Evolutionary conservation across 1,140 invertebrate genomes (phyloP), one percentile per base, ranked within the genome.

Genomic region (Papilio dardanus): DNA sequence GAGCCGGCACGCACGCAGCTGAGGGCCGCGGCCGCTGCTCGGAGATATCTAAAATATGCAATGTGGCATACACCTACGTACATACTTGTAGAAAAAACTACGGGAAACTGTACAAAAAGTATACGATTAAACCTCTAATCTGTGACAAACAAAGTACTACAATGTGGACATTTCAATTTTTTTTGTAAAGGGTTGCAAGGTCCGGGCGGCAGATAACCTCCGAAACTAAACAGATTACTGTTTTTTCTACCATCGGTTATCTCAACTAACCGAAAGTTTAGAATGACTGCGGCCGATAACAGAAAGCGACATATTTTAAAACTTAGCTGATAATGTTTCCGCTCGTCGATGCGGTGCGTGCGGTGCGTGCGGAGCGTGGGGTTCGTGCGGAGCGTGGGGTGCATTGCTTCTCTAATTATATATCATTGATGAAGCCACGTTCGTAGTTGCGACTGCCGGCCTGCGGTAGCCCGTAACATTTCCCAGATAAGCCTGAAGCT

Each of bases 151-250:
- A 14, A 58, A 58, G 54, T 24, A 24, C 28, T 28, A 14, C 54
- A n/a, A 50, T 50, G n/a, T 50, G 46, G 19, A 50, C 21, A 28
- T 3, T 14, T 28, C 10, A 50, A n/a, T n/a, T n/a, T 67, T 67
- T 76, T 76, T 76, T 62, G 50, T 65, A 31, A 76, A 76, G 75
- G 50, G 75, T 69, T 77, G 74, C 76, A 80, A 74, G 74, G 76
- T 75, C 10, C 50, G 50, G 50, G 19, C 19, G 50, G 50, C 7
- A 31, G 76, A 74, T 67, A 74, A 74, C 65, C 76, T 35, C 40
- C 14, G 10, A 12, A n/a, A 31, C 46, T 12, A 16, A 42, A 50
- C 75, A 71, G 67, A 71, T 71, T 71, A 74, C 68, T 62, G 37
- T 74, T 75, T 74, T 71, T 40, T 62, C 66, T 8, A 28, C 12